phyloP scores from a whole-genome alignment of 1,140 invertebrate genomes.

The Ceratina japonica region DNA sequence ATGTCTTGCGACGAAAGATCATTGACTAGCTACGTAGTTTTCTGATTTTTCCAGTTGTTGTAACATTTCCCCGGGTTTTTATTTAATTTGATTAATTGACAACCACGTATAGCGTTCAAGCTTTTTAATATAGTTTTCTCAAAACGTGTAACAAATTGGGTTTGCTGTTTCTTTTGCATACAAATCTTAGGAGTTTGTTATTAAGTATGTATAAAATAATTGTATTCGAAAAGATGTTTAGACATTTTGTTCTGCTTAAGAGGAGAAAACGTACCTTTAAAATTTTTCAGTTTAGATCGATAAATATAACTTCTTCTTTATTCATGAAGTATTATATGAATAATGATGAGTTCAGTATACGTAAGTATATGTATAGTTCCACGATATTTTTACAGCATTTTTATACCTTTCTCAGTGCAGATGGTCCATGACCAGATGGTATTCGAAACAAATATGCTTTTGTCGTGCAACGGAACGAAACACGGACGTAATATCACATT shows the following conservation, averaged over 20 bases:
- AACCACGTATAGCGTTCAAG: neutral
- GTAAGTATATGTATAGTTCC: neutral
- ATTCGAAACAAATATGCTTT: constrained; percentile 4
- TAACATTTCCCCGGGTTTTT: neutral
- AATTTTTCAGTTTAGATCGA: too few relatives aligned
- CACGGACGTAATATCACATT: neutral
- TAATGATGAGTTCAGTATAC: too few relatives aligned
- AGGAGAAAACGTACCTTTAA: too few relatives aligned
- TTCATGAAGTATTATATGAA: neutral
- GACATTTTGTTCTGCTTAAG: too few relatives aligned
- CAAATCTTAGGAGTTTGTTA: too few relatives aligned
- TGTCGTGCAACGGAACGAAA: neutral
- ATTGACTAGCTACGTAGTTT: neutral
- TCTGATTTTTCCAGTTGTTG: neutral
- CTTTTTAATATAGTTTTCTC: too few relatives aligned
- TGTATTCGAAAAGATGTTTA: too few relatives aligned
- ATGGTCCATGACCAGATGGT: constrained; percentile 23
- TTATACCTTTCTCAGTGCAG: neutral
- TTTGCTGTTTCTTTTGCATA: too few relatives aligned
- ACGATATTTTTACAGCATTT: neutral
- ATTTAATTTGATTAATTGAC: neutral
- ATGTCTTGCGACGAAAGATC: neutral
- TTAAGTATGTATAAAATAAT: too few relatives aligned
- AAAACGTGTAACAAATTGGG: too few relatives aligned
- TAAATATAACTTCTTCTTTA: too few relatives aligned